Percentiles rank a stretch among this genome's conserved stretches.
These are phyloP conservation scores for Poeciliopsis gracilis DNA, from an alignment of 2,797 vertebrate genomes.

Conservation along the genomic window DNA sequence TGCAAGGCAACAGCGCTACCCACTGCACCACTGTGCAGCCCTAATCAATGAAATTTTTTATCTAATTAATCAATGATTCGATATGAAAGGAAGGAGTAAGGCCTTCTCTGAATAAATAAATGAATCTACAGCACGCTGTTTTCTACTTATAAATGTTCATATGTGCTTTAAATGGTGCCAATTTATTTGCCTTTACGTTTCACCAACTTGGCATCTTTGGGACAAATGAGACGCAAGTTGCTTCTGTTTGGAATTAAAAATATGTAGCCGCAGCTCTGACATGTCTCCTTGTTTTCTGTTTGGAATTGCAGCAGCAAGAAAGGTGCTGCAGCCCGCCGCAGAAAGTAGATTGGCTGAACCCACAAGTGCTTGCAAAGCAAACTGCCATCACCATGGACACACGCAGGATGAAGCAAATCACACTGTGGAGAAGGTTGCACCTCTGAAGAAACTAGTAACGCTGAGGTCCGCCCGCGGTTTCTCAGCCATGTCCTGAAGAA, in stretches of 20 bases:
- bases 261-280: conserved; percentile 27
- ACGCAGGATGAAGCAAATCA: conserved; percentile 57
- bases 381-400: conserved; percentile 51
- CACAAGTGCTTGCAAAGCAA: conserved; percentile 54
- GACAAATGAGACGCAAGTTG: background rate
- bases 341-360: conserved; percentile 84
- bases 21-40: no score
- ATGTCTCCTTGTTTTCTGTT: conserved; percentile 26
- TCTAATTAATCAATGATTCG: background rate
- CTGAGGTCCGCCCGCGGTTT: conserved; percentile 50
- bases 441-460: conserved; percentile 55
- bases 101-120: background rate
- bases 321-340: conserved; percentile 90
- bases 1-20: no score
- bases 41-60: no score
- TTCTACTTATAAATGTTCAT: background rate
- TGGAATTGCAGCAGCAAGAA: conserved; percentile 91
- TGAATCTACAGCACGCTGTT: background rate
- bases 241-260: background rate
- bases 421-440: conserved; percentile 46
- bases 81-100: background rate
- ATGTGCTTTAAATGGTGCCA: background rate
- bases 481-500: conserved; percentile 44
- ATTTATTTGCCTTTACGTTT: background rate
- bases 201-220: background rate